Evolutionary conservation across 2,888 invertebrate genomes (phyloP).

Genomic region (Parnassius glacialis): DNA sequence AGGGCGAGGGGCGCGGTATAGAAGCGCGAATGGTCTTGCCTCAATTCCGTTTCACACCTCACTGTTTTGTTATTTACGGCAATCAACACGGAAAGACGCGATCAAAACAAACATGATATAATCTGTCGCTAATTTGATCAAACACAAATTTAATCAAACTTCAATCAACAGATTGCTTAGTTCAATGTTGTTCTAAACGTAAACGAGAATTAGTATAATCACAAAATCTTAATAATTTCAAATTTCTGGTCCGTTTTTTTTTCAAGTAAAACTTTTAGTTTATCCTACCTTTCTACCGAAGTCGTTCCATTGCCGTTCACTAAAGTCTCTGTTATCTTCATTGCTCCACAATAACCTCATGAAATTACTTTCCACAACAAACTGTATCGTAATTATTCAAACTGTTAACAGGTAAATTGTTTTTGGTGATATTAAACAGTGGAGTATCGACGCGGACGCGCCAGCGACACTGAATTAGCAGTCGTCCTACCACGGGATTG

Average conservation of each 20-base stretch:
- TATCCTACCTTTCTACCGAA: slow-evolving; percentile 43
- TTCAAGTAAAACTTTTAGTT: neutral
- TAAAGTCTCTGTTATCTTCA: slow-evolving; percentile 63
- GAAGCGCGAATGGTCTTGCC: slow-evolving; percentile 37
- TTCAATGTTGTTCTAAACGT: neutral
- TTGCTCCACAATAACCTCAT: slow-evolving; percentile 29
- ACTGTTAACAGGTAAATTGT: slow-evolving; percentile 29
- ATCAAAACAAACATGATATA: slow-evolving; percentile 1
- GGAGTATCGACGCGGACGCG: slow-evolving; percentile 50
- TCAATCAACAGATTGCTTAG: neutral
- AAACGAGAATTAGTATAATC: no score
- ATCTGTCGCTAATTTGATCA: slow-evolving; percentile 10
- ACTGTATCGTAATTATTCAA: slow-evolving; percentile 6
- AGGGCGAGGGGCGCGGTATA: slow-evolving; percentile 46
- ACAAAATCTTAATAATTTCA: no score
- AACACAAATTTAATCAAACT: slow-evolving; percentile 6
- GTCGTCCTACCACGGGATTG: slow-evolving; percentile 47
- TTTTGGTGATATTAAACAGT: slow-evolving; percentile 30
- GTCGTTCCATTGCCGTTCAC: slow-evolving; percentile 40
- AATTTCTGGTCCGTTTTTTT: neutral
- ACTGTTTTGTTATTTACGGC: slow-evolving; percentile 40
- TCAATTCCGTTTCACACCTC: slow-evolving; percentile 44
- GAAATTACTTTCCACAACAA: neutral
- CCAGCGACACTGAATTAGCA: slow-evolving; percentile 43
- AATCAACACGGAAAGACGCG: slow-evolving; percentile 31